Conservation (phyloP, 2,888 invertebrate genomes). For the Galerucella pusilla region DNA sequence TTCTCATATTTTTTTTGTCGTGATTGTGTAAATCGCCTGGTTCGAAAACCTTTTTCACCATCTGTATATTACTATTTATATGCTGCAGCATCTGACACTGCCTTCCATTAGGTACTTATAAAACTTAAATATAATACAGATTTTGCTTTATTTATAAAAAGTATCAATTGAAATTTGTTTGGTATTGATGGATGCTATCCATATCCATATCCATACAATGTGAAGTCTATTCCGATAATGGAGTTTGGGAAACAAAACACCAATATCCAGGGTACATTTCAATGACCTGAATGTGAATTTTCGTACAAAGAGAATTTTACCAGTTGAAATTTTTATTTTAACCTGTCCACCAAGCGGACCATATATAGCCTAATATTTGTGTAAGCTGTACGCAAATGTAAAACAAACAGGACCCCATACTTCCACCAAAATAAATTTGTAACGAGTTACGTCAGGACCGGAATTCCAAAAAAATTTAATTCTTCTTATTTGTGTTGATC, state of each 20-base stretch:
- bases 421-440: slow-evolving; percentile 2
- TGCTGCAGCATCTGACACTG: too few species aligned
- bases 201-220: neutral
- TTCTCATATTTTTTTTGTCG: too few species aligned
- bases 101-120: too few species aligned
- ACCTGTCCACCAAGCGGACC: neutral
- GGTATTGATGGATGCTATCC: neutral
- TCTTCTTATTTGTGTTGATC: too few species aligned
- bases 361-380: slow-evolving; percentile 40
- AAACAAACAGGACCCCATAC: slow-evolving; percentile 40
- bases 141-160: too few species aligned
- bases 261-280: neutral
- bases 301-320: neutral
- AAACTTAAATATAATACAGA: too few species aligned
- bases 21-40: too few species aligned
- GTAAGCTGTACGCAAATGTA: slow-evolving; percentile 42
- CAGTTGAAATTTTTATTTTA: neutral
- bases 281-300: neutral
- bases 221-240: neutral
- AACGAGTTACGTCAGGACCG: neutral
- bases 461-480: neutral
- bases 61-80: too few species aligned
- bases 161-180: neutral
- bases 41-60: too few species aligned
- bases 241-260: neutral